Evolutionary conservation across 1,140 invertebrate genomes (phyloP), one percentile per base, ranked within the genome.

Genomic region (Triops cancriformis): DNA sequence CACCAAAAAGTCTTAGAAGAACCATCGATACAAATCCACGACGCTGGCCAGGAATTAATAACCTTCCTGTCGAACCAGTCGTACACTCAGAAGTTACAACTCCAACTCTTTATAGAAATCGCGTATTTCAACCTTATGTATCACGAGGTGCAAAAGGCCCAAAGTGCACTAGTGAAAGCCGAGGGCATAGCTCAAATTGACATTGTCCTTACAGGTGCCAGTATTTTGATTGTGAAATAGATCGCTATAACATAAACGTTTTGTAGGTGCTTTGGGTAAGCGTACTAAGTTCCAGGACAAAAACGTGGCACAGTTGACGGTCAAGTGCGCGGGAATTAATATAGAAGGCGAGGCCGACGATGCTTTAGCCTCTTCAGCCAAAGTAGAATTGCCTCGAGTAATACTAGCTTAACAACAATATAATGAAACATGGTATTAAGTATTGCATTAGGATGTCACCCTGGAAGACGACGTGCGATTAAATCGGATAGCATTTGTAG

Each of bases 261-360:
- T 80, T 76, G 78, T 83, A 88, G 93, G 94, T 80, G 86, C 90
- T 18, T 84, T 98, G 73, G 96, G 96, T 10, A 95, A 94, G 84
- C 87, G 96, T 78, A 98, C 96, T 23, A 92, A 91, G 82, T 96
- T 90, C 84, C 96, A 99, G 84, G 86, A 91, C 81, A 89, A 91
- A 75, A 88, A 91, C 64, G 85, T 94, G 27, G 88, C 96, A 0
- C 96, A 98, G 82, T 85, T 98, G 43, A 88, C 91, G 26, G 83
- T 98, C 0, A 86, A 89, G 79, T 86, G 94, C 11, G 84, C 85
- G 26, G 85, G 87, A 82, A 81, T 86, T 77, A 72, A 81, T 73
- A 82, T 84, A 81, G 79, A 81, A 79, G 78, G 79, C 31, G 80
- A 78, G 72, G 80, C 82, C 37, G 81, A 78, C n/a, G 31, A 37